Evolutionary conservation across 1,140 invertebrate genomes (phyloP), one percentile per base, ranked within the genome.

Genomic region (Drosophila setifemur): DNA sequence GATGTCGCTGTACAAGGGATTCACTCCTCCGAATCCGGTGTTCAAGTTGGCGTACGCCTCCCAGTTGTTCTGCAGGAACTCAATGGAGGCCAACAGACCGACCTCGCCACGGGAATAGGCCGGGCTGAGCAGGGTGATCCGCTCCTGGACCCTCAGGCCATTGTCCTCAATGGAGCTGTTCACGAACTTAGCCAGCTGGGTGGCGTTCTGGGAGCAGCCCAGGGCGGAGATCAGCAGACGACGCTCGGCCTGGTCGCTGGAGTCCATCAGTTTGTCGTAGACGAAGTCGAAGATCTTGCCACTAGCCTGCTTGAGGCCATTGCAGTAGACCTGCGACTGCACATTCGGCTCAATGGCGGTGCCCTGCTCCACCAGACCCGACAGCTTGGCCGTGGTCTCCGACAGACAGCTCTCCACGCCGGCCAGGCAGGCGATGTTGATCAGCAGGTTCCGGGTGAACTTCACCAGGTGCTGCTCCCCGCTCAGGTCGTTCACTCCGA

Each of bases 211-310:
- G 1, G 86, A 33, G 60, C 94, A 95, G 2, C 92, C 93, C 16
- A 95, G 90, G 6, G 76, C 77, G 0, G 94, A 81, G 26, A 95
- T 91, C 0, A 91, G 77, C 8, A 74, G 45, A 0, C 68, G 55
- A 77, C 93, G 92, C 39, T 94, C 93, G 1, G 91, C 72, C 12
- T 92, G 90, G 11, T 93, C 91, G 39, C 92, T 91, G 0, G 94
- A 91, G 4, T 89, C 79, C 21, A 91, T 72, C 64, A 95, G 95
- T 39, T 92, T 79, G 2, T 93, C 58, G 89, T 92, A 93, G 2
- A 94, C 91, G 82, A 93, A 94, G 43, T 94, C 85, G 92, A 94
- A 96, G 43, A 94, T 93, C 0, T 91, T 79, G 28, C 90, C 72
- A 0, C 90, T 90, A 2, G 95, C 94, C 44, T 93, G 53, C 68